Conservation (phyloP, 1,140 invertebrate genomes). For the Rhopalosiphum maidis region DNA sequence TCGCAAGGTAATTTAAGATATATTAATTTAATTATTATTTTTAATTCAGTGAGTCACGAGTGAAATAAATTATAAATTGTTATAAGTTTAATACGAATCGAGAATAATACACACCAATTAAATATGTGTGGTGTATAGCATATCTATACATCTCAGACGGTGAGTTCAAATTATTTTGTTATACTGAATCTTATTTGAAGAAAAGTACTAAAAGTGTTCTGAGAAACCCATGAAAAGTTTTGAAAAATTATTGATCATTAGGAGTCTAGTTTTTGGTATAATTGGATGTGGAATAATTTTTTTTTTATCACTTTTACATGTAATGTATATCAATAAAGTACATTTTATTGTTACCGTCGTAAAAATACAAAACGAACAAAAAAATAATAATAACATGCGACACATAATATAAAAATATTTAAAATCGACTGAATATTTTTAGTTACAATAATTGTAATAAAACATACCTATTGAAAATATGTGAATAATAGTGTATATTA, state of each 20-base stretch:
- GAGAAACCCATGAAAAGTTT: neutral
- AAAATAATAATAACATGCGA: neutral
- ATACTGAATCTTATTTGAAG: neutral
- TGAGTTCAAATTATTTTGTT: neutral
- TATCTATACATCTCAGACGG: neutral
- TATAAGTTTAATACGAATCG: neutral
- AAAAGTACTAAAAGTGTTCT: neutral
- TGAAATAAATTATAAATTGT: neutral
- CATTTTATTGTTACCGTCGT: neutral
- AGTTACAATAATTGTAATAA: neutral
- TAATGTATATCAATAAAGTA: neutral
- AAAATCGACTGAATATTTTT: neutral
- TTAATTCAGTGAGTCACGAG: neutral
- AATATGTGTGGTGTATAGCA: neutral
- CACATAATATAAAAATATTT: neutral
- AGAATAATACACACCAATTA: neutral
- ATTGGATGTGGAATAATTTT: neutral
- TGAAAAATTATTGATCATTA: conserved; percentile 3
- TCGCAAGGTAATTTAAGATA: neutral
- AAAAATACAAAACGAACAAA: neutral
- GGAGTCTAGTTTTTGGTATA: neutral
- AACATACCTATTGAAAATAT: neutral
- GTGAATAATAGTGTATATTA: neutral
- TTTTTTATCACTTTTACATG: neutral
- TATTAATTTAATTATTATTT: neutral